Conservation (phyloP, 1,140 invertebrate species). For the Asbolus verrucosus region DNA sequence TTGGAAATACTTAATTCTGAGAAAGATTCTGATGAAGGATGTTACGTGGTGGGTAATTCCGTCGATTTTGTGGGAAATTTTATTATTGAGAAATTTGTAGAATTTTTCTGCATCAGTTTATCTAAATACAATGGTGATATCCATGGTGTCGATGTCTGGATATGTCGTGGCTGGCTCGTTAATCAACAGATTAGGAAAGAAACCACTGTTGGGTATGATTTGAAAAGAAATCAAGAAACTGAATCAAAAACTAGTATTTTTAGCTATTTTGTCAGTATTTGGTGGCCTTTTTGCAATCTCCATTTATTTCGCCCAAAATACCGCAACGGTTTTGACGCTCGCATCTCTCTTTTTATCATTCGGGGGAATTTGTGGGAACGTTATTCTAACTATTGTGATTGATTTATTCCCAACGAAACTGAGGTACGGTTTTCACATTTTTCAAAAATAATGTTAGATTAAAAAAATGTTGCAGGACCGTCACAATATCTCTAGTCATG, state of each 20-base stretch:
- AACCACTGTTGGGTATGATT: constrained; percentile 20
- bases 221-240: background rate
- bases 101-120: constrained; percentile 42
- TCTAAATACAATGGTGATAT: constrained; percentile 41
- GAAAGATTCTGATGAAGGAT: constrained; percentile 17
- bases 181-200: constrained; percentile 44
- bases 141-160: constrained; percentile 6
- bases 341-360: constrained; percentile 41
- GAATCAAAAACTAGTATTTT: background rate
- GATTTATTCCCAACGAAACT: constrained; percentile 56
- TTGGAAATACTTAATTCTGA: constrained; percentile 25
- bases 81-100: too few species aligned
- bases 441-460: background rate
- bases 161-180: constrained; percentile 19
- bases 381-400: constrained; percentile 49
- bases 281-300: constrained; percentile 9
- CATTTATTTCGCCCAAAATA: constrained; percentile 50
- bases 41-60: constrained; percentile 27
- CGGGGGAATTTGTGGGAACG: constrained; percentile 46
- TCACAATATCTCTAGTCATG: constrained; percentile 49
- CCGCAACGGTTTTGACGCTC: constrained; percentile 33
- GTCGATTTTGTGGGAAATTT: too few species aligned
- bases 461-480: constrained; percentile 42
- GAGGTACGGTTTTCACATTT: constrained; percentile 43
- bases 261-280: background rate